Evolutionary conservation across 1,140 invertebrate genomes (phyloP).

Genomic region (Magallana angulata): DNA sequence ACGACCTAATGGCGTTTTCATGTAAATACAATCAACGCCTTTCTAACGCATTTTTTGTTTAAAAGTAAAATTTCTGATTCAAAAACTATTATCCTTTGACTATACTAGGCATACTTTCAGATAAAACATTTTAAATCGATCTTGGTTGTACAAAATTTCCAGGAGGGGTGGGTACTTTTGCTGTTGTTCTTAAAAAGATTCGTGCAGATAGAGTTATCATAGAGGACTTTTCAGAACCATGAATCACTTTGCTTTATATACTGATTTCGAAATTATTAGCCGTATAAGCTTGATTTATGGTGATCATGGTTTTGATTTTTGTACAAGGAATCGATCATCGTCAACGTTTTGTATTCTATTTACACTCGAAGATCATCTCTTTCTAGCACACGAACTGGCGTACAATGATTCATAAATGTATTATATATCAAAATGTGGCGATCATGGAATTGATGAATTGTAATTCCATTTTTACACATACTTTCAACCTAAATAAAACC

Average conservation of each 20-base stretch:
- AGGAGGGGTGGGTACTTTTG: no score
- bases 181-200: no score
- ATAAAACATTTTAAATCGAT: no score
- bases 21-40: no score
- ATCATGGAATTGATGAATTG: not conserved
- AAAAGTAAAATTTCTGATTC: no score
- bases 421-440: not conserved
- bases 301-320: not conserved
- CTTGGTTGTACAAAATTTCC: no score
- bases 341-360: not conserved
- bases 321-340: not conserved
- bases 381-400: not conserved
- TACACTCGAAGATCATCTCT: not conserved
- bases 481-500: no score
- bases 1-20: no score
- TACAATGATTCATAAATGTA: not conserved
- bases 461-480: constrained; percentile 3
- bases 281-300: not conserved
- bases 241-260: not conserved
- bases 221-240: not conserved
- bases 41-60: no score
- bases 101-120: no score
- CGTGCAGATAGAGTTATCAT: no score
- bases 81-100: no score
- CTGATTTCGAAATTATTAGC: not conserved